Conservation (phyloP, 2,797 vertebrate genomes). For the Mormyrops attenuatus region DNA sequence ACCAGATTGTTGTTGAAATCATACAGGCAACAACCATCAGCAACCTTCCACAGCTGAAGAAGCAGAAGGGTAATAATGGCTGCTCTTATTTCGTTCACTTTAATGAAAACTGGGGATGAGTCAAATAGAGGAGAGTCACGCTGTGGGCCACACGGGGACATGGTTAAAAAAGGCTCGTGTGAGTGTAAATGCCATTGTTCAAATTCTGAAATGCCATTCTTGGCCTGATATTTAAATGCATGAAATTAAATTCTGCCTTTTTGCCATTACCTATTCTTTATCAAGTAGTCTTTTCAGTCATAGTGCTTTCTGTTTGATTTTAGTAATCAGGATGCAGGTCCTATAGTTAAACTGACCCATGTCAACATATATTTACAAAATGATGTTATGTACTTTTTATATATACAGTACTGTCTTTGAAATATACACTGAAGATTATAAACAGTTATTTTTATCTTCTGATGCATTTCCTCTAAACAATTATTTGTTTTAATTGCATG, state of each 20-base stretch:
- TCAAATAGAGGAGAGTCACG: background rate
- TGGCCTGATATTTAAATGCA: background rate
- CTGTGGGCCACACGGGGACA: background rate
- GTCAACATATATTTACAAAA: background rate
- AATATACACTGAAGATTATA: background rate
- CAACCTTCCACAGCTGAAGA: conserved; percentile 92
- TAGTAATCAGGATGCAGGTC: background rate
- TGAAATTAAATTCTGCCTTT: background rate
- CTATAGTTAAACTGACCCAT: background rate
- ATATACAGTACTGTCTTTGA: background rate
- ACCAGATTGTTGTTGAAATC: conserved; percentile 98
- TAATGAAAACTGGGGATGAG: background rate
- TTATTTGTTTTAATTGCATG: background rate
- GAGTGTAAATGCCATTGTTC: background rate
- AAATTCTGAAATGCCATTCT: background rate
- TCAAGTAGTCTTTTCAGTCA: background rate
- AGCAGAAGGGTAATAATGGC: conserved; percentile 83
- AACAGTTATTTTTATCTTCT: background rate
- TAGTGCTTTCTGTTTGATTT: background rate
- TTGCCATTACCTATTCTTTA: background rate
- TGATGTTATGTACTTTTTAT: background rate
- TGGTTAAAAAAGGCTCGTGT: background rate
- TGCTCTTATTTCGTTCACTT: background rate
- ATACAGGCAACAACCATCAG: conserved; percentile 96
- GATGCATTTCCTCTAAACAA: background rate